Base-by-base conservation (phyloP, 2,888 invertebrate genomes). In the Diaprepes abbreviatus region DNA sequence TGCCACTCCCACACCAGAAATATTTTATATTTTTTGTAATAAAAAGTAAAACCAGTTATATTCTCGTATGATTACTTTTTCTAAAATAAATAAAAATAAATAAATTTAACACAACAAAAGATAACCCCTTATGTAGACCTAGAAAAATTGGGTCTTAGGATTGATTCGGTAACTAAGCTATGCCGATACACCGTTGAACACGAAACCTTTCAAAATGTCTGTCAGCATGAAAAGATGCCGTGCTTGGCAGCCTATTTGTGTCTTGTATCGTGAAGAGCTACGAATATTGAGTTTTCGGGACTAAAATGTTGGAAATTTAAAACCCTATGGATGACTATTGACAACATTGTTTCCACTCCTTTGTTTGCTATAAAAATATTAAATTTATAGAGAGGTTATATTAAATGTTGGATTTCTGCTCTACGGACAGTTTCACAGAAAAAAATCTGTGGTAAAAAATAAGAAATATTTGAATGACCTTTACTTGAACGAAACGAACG, bases 181-280 rank as follows among this genome's bases (percentile, higher is more conserved):
- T 33, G 40, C 54, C 52, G 33, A 70, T 70, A 58, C 50, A 52
- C 38, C 31, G 43, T 59, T 62, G 70, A 73, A 73, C 75, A 76
- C 75, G 75, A 70, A 75, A 74, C 73, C 76, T 74, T 74, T 76
- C 74, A 69, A 73, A 76, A 74, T 73, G 74, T 75, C 76, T 74
- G 73, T 71, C 66, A 74, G 68, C 74, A 75, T 73, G 74, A 75
- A 75, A 74, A 54, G 67, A 60, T 67, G 52, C 59, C 59, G 59
- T 38, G 38, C 43, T 52, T 36, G 66, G 54, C 54, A 52, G 24
- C 59, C 66, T 52, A 59, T 58, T 66, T 66, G 38, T 58, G 58
- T 66, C 58, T 43, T 66, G 31, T 66, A 66, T 58, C 50, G 45
- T 35, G 43, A 31, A 57, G 40, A 57, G 57, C 24, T 24, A 21